Evolutionary conservation across 2,113 vertebrate species (phyloP).

Genomic region (Galemys pyrenaicus): DNA sequence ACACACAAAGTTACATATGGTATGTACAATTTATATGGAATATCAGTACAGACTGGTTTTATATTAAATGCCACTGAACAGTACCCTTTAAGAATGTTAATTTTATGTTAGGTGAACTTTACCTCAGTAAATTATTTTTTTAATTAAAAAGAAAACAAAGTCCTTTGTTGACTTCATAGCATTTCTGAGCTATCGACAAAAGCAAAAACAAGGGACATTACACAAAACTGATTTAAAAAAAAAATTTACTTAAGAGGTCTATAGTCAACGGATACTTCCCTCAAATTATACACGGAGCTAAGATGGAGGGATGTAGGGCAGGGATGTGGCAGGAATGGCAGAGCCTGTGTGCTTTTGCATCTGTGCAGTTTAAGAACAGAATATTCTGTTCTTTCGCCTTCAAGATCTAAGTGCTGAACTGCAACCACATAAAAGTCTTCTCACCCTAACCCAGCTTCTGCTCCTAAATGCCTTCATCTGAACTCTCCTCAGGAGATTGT

Average conservation of each 20-base stretch:
- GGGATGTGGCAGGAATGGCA: rapidly evolving
- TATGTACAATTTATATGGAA: too few relatives aligned
- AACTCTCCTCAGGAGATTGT: not conserved
- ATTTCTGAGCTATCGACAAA: not conserved
- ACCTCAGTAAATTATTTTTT: too few relatives aligned
- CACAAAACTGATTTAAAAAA: not conserved
- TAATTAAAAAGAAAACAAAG: not conserved
- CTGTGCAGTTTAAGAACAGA: too few relatives aligned
- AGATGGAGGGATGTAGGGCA: not conserved
- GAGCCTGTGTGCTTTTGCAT: rapidly evolving
- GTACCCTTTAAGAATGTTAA: not conserved
- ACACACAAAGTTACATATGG: not conserved
- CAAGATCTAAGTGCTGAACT: too few relatives aligned
- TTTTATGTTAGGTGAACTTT: rapidly evolving
- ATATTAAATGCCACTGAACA: too few relatives aligned
- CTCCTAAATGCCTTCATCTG: not conserved
- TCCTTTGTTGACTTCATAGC: rapidly evolving
- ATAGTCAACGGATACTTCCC: rapidly evolving
- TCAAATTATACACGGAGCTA: too few relatives aligned
- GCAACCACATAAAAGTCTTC: not conserved
- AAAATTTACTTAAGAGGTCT: not conserved
- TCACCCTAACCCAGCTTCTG: not conserved
- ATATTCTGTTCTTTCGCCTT: not conserved
- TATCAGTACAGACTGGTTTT: too few relatives aligned
- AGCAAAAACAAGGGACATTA: not conserved